These are phyloP conservation scores for Cosmia trapezina DNA, from an alignment of 2,888 invertebrate genomes.

Conservation along the genomic window DNA sequence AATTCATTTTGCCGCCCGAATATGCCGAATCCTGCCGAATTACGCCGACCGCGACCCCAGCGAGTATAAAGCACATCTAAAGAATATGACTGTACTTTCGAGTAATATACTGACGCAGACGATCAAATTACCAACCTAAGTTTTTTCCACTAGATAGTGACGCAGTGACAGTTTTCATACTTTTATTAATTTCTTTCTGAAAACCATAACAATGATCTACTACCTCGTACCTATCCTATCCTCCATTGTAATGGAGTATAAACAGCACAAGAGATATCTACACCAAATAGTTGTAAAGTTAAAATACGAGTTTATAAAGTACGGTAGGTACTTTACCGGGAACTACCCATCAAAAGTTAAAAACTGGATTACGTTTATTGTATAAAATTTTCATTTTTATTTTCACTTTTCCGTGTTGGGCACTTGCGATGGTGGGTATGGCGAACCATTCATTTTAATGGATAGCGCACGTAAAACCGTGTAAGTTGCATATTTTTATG, in stretches of 20 bases:
- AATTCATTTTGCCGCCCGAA: neutral
- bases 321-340: too few species aligned
- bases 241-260: neutral
- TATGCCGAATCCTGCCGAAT: neutral
- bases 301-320: conserved; percentile 9
- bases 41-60: neutral
- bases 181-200: too few species aligned
- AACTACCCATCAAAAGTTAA: conserved; percentile 26
- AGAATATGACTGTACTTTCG: neutral
- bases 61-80: neutral
- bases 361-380: conserved; percentile 31
- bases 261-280: neutral
- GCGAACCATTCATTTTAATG: conserved; percentile 42
- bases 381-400: conserved; percentile 43
- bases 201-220: too few species aligned
- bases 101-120: too few species aligned
- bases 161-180: too few species aligned
- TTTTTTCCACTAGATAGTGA: too few species aligned
- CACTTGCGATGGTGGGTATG: conserved; percentile 38
- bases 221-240: too few species aligned
- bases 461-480: conserved; percentile 26
- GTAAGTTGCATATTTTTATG: conserved; percentile 43
- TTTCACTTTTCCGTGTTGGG: conserved; percentile 44
- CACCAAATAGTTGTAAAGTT: neutral
- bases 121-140: too few species aligned